phyloP scores from a whole-genome alignment of 2,888 invertebrate genomes.

The Orchestes rusci region DNA sequence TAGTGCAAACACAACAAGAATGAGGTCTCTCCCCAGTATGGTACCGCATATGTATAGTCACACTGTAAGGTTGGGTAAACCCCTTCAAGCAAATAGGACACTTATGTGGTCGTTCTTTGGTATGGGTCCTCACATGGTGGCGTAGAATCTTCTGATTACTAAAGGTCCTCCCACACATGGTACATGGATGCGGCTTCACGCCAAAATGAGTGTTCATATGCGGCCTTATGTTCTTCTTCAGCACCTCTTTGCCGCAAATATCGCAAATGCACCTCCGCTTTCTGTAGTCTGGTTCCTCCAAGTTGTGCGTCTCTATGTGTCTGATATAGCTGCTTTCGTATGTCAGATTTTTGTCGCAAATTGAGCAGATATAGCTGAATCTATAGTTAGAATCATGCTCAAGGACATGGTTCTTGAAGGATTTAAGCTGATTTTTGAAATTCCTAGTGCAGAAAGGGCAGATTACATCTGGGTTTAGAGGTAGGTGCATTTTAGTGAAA shows the following conservation, averaged over 20 bases:
- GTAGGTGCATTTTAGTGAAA: conserved; percentile 13
- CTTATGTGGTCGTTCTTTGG: conserved; percentile 31
- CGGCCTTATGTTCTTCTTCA: conserved; percentile 44
- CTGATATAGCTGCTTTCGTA: conserved; percentile 20
- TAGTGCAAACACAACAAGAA: conserved; percentile 42
- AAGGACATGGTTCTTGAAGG: conserved; percentile 22
- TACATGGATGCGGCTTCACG: conserved; percentile 39
- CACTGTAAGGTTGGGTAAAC: conserved; percentile 48
- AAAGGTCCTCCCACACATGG: conserved; percentile 29
- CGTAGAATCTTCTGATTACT: conserved; percentile 33
- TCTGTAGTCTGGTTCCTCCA: conserved; percentile 20
- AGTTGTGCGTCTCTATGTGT: conserved; percentile 25
- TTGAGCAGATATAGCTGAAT: conserved; percentile 18
- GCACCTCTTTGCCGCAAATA: conserved; percentile 33
- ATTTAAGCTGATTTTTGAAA: conserved; percentile 24
- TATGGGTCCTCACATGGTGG: conserved; percentile 30
- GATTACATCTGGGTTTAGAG: neutral
- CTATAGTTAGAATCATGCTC: conserved; percentile 22
- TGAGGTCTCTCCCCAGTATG: conserved; percentile 47
- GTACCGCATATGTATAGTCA: conserved; percentile 44
- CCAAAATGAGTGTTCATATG: conserved; percentile 29
- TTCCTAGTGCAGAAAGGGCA: conserved; percentile 22
- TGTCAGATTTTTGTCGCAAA: conserved; percentile 20
- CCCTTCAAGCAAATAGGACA: conserved; percentile 45
- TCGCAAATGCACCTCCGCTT: conserved; percentile 28